Evolutionary conservation across 92 coral and sea anemone species (phyloP).

Genomic region (Palythoa heliodiscus): DNA sequence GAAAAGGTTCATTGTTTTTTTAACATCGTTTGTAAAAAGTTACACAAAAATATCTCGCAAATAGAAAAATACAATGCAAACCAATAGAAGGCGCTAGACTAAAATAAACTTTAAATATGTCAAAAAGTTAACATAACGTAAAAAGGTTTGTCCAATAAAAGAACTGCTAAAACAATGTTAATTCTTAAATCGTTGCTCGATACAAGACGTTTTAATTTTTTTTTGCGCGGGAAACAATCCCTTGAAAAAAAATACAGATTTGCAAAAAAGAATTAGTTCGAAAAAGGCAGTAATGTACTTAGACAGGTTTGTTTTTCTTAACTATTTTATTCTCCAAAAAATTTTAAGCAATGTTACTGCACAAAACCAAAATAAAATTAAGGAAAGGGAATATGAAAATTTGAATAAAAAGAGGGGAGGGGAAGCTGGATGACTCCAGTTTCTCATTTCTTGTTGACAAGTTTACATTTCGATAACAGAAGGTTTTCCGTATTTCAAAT

Average conservation of each 20-base stretch:
- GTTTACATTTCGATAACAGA: not conserved
- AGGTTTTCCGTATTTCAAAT: conserved; percentile 14
- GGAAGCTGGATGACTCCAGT: not conserved
- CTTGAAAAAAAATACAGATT: not conserved
- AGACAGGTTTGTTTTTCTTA: not conserved
- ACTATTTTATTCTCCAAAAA: conserved; percentile 5
- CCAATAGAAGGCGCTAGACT: not conserved
- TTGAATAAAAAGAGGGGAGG: not conserved
- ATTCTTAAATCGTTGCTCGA: not conserved
- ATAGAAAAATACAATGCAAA: conserved; percentile 14
- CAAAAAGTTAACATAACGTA: not conserved
- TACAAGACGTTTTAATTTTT: not conserved
- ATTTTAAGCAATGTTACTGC: not conserved
- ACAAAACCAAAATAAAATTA: not conserved
- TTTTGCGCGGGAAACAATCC: not conserved
- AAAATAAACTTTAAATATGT: not conserved
- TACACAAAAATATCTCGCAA: not conserved
- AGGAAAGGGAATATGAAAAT: not conserved
- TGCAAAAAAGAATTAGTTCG: not conserved
- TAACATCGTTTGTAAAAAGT: not conserved
- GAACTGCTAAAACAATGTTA: not conserved
- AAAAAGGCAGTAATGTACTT: not conserved
- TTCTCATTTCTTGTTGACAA: not conserved
- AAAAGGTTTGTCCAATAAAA: not conserved
- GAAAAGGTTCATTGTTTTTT: not conserved